Base-by-base conservation (phyloP, 2,113 vertebrate genomes). In the Syngnathus typhle region DNA sequence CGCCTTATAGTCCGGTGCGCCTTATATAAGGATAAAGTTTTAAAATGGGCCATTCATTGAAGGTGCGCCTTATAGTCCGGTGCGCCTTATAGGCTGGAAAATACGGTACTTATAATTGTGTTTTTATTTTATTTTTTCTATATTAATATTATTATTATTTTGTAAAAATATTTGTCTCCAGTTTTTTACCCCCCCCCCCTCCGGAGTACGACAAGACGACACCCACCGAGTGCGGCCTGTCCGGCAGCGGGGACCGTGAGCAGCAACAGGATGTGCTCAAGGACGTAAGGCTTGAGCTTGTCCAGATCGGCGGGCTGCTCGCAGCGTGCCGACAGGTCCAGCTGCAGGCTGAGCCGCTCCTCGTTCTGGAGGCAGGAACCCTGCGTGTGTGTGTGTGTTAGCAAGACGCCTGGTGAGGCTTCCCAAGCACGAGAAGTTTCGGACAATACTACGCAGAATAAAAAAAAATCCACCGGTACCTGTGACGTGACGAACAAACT, bases 221-320 rank as follows among this genome's bases (percentile, higher is more conserved):
- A 82, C 85, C 23, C 78, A 91, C 89, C 85, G 58, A 72, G 39
- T 54, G 78, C 62, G 27, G 73, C 66, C 39, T 41, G 76, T 67
- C 70, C 77, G 19, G 68, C 87, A 74, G 90, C 76, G 71, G 90
- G 78, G 88, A 89, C 71, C 82, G 95, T 89, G 75, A 95, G 93
- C 82, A 96, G 92, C 81, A 99, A 89, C 89, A 94, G 87, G 79
- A 98, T 93, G 84, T 96, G 95, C 91, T 99, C 95, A 81, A 95
- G 88, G 86, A 99, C 87, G 69, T 97, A 96, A 58, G 95, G 94
- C 82, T 95, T 94, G 79, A 93, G 93, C 76, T 94, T 95, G 90
- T 96, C 94, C 82, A 95, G 91, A 84, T 95, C 93, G 67, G 91
- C 83, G 1, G 92, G 93, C 69, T 88, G 93, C 85, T 94, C 93